Evolutionary conservation across 37 sponge, comb jelly and placozoan genomes (phyloP), one percentile per base, ranked within the genome.

Genomic region (Halisarca cf. caerulea): DNA sequence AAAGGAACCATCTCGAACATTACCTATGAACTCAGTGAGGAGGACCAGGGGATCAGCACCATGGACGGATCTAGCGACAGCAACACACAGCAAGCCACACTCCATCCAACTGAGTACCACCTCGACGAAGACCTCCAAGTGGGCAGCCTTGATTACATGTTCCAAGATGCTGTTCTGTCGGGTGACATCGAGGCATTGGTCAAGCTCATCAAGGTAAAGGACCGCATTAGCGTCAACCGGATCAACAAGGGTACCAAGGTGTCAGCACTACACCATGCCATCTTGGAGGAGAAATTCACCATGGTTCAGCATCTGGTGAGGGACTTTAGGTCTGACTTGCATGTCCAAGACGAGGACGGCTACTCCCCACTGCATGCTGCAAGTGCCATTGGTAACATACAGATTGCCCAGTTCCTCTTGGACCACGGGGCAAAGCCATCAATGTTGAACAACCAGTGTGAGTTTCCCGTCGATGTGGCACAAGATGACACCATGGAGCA

Each of bases 321-420:
- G 43, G 92, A 92, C 66, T 91, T 89, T 51, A 82, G 82, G 18
- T 84, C 88, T 8, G 84, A 90, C 69, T 37, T 95, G 25, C 84
- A 92, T 32, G 32, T 85, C 5, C 62, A 85, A 33, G 95, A 95
- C 73, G 79, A 33, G 11, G 95, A 95, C 73, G 95, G 95, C 17
- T 95, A 92, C 92, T 87, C 92, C 0, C 95, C 95, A 0, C 82
- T 95, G 0, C 95, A 95, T 71, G 95, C 95, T 41, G 95, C 95
- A 17, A 92, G 92, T 89, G 95, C 95, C 5, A 92, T 95, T 0
- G 95, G 95, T 0, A 87, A 82, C 86, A 84, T 95, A 25, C 60
- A 87, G 40, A 91, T 89, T 20, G 95, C 95, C 47, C 92, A 95
- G 80, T 95, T 95, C 59, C 80, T 95, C 4, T 83, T 95, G 24